Conservation (phyloP, 2,888 invertebrate genomes). For the Hanleya hanleyi region DNA sequence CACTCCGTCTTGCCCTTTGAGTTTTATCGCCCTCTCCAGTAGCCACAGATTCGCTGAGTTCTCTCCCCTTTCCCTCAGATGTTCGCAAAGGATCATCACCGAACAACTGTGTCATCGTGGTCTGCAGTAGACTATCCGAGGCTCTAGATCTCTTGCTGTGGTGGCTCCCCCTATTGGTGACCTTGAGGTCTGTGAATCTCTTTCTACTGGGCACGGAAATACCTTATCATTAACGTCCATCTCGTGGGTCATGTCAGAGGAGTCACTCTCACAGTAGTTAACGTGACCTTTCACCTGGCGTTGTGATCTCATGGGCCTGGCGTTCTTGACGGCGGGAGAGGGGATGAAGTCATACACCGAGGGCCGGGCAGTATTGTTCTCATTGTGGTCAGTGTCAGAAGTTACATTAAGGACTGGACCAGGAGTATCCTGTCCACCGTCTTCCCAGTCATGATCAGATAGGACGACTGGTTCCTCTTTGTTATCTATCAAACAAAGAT, state of each 20-base stretch:
- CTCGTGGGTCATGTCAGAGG: not conserved
- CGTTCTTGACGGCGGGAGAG: no score
- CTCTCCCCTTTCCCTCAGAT: not conserved
- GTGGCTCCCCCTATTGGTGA: not conserved
- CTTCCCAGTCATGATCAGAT: no score
- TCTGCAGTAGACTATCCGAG: not conserved
- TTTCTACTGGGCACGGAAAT: not conserved
- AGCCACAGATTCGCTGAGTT: no score
- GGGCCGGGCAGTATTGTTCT: no score
- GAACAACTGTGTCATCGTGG: conserved; percentile 46
- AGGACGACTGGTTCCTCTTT: no score
- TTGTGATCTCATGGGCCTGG: no score
- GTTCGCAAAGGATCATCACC: conserved; percentile 21
- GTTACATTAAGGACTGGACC: no score
- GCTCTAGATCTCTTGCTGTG: not conserved
- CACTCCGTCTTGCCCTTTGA: not conserved
- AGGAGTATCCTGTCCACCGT: no score
- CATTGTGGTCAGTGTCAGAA: no score
- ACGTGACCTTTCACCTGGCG: no score
- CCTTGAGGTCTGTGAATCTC: not conserved
- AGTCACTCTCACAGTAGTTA: not conserved
- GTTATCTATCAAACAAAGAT: no score
- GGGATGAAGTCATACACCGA: no score
- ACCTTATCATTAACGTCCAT: not conserved
- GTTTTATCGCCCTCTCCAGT: not conserved